phyloP scores from a whole-genome alignment of 1,140 invertebrate species.

The Nephila pilipes region DNA sequence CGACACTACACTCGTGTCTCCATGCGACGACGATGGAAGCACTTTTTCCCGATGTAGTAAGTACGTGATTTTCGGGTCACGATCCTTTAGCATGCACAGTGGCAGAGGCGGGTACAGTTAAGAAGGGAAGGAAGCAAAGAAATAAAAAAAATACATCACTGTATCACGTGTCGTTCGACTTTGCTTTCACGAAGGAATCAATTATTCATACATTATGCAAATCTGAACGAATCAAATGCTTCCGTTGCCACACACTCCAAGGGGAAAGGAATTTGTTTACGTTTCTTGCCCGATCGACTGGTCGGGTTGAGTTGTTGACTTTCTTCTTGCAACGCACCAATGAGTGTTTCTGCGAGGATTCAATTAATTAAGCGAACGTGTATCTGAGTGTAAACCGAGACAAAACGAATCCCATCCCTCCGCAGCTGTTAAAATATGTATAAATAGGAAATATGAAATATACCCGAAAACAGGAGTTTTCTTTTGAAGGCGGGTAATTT shows the following conservation, averaged over 20 bases:
- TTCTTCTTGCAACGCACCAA: neutral
- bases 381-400: neutral
- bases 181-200: conserved; percentile 47
- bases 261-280: neutral
- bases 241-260: neutral
- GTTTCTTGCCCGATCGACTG: neutral
- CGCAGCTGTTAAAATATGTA: neutral
- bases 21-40: neutral
- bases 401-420: neutral
- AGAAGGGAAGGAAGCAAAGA: too few species aligned
- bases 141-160: neutral
- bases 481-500: neutral
- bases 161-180: conserved; percentile 5
- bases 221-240: neutral
- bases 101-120: neutral
- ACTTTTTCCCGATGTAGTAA: neutral
- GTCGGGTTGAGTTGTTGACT: neutral
- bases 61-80: neutral
- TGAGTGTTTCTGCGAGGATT: neutral
- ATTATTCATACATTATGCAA: conserved; percentile 58
- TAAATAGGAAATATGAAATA: neutral
- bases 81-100: neutral
- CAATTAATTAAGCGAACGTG: conserved; percentile 8
- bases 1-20: too few species aligned
- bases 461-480: neutral